phyloP scores from a whole-genome alignment of 2,113 vertebrate genomes.

The Brachyistius frenatus region DNA sequence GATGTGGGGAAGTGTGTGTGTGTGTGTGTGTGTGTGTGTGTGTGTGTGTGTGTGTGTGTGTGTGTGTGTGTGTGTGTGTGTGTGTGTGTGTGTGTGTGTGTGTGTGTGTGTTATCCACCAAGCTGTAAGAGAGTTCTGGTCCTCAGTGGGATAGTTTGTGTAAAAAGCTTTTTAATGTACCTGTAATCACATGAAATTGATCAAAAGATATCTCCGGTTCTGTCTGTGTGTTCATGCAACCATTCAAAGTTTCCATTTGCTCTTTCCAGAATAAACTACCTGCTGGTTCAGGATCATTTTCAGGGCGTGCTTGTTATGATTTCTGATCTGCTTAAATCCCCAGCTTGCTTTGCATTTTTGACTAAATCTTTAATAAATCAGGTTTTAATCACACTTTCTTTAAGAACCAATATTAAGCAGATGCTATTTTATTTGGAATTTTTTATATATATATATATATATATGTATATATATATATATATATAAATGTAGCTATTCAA shows the following conservation, averaged over 20 bases:
- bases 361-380: too few relatives aligned
- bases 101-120: background rate
- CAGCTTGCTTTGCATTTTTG: background rate
- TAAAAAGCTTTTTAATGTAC: background rate
- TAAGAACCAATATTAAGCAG: too few relatives aligned
- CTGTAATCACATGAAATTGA: background rate
- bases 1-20: background rate
- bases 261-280: rapidly evolving
- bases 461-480: too few relatives aligned
- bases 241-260: background rate
- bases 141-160: background rate
- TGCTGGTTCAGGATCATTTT: background rate
- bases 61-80: background rate
- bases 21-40: too few relatives aligned
- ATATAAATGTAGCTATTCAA: too few relatives aligned
- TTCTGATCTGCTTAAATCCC: too few relatives aligned
- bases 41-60: too few relatives aligned
- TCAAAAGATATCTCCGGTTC: background rate
- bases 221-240: background rate
- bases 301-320: too few relatives aligned
- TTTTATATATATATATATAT: too few relatives aligned
- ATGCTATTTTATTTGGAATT: too few relatives aligned
- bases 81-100: background rate
- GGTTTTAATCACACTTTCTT: too few relatives aligned
- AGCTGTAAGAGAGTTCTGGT: background rate